Evolutionary conservation across 2,113 vertebrate species (phyloP).

Genomic region (Entomyzon cyanotis): DNA sequence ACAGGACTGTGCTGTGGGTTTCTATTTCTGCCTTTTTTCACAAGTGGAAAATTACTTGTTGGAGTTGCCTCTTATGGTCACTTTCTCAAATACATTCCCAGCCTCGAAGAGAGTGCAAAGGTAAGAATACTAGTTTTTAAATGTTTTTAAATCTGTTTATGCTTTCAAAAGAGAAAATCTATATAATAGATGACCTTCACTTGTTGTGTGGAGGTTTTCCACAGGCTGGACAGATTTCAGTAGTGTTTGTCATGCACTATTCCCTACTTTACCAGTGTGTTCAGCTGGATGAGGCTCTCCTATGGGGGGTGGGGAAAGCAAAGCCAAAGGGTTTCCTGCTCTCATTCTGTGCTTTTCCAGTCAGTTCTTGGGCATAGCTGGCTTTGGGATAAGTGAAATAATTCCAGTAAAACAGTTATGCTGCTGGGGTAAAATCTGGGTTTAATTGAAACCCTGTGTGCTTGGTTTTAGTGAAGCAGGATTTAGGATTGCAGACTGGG

Average conservation of each 20-base stretch:
- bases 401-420: not conserved
- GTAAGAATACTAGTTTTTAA: not conserved
- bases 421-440: not conserved
- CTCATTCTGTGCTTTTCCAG: accelerated
- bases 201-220: not conserved
- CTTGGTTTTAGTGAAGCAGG: not conserved
- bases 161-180: not conserved
- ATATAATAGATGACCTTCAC: not conserved
- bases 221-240: not conserved
- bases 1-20: not conserved
- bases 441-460: not conserved
- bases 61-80: not conserved
- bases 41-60: not conserved
- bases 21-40: not conserved
- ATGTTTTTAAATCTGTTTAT: not conserved
- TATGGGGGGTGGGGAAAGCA: not conserved
- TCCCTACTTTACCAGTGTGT: not conserved
- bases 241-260: not conserved
- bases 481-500: not conserved
- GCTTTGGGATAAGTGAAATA: not conserved
- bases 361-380: not conserved
- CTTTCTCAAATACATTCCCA: not conserved
- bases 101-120: not conserved
- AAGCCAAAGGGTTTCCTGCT: not conserved
- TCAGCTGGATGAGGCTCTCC: not conserved